Evolutionary conservation across 2,888 invertebrate species (phyloP), one percentile per base, ranked within the genome.

Genomic region (Melinaea marsaeus): DNA sequence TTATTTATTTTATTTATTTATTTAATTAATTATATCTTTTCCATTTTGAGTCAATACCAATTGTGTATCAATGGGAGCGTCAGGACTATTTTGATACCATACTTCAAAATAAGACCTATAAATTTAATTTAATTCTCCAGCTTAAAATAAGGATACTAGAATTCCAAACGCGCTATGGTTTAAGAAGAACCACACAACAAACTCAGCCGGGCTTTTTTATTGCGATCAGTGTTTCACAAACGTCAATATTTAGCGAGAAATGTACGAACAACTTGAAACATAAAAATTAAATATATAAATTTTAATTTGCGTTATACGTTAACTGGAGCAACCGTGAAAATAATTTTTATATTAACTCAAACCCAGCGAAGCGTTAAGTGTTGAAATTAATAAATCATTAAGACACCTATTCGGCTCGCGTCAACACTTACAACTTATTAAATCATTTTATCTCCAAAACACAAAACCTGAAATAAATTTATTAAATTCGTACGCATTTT

Each of bases 341-440:
- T 7, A 61, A 51, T 56, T 22, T 35, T 45, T 9, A 34, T n/a
- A n/a, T 60, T 57, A 66, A 63, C 65, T 68, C 62, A 64, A 62
- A 66, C 58, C 55, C 63, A 66, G 47, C 57, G 58, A 63, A 63
- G 61, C 68, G 63, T 61, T 59, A 46, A 65, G 58, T 48, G 37
- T 55, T 54, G 58, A 62, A 64, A 55, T 65, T 64, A 68, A 74
- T 74, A 71, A 73, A 73, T 74, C 71, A 74, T 69, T 55, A 56
- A 60, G 68, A 70, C 72, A 71, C 65, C 70, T 68, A 69, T 70
- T 69, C 63, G 64, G 60, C 59, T 65, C 62, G 64, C 69, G 68
- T 73, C 72, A 68, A 72, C 72, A 73, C 72, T 64, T 63, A 65
- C 67, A 66, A 60, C 61, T 67, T 66, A 69, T 69, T 68, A 68